Percentiles rank a stretch among this genome's conserved stretches.
Conservation (phyloP, 2,888 invertebrate genomes). For the Pherbina coryleti region DNA sequence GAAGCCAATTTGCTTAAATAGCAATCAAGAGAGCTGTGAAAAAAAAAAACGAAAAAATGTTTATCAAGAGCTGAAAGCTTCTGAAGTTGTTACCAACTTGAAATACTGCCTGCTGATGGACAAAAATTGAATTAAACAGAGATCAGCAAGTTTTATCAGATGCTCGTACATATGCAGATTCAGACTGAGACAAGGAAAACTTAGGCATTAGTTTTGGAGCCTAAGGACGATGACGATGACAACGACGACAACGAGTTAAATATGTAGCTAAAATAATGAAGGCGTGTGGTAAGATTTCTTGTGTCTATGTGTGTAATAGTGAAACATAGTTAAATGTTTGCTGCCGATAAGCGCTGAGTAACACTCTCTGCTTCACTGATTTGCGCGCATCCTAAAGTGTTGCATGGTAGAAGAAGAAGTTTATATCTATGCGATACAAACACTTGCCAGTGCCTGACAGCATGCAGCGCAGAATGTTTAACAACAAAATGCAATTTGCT, state of each 20-base stretch:
- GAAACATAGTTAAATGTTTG: neutral
- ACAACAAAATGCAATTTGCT: slow-evolving; percentile 63
- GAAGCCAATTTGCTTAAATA: no score
- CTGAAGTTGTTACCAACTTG: neutral
- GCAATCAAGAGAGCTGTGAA: no score
- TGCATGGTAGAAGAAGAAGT: neutral
- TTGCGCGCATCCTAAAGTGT: neutral
- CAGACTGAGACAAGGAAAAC: neutral
- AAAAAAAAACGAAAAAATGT: no score
- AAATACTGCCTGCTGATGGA: neutral
- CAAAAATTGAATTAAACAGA: slow-evolving; percentile 4
- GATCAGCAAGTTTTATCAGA: neutral
- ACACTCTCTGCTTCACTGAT: neutral
- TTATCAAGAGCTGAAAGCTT: no score
- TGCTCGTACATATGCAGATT: neutral
- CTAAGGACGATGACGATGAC: neutral
- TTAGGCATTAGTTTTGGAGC: neutral
- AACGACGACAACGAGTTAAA: neutral
- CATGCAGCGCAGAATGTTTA: slow-evolving; percentile 52
- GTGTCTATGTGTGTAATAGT: neutral
- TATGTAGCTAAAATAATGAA: neutral
- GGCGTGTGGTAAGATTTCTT: neutral
- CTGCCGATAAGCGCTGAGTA: neutral
- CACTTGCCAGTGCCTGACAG: slow-evolving; percentile 9
- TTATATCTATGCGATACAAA: slow-evolving; percentile 5